phyloP scores from a whole-genome alignment of 2,888 invertebrate genomes.

The Agapostemon virescens region DNA sequence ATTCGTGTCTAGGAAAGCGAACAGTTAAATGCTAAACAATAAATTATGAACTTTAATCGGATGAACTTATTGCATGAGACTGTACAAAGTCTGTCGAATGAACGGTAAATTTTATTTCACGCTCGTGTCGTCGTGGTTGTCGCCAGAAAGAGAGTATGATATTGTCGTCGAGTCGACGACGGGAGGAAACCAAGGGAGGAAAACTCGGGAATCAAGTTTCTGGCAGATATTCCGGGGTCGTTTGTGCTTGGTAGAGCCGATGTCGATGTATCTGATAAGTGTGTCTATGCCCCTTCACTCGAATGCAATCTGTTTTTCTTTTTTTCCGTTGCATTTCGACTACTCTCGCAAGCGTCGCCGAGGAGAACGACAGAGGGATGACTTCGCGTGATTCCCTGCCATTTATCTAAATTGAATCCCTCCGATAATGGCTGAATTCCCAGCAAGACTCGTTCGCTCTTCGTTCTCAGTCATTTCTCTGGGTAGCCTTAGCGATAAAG shows the following conservation, averaged over 20 bases:
- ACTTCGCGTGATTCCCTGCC: background rate
- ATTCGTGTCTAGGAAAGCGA: too few relatives aligned
- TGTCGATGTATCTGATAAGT: constrained; percentile 5
- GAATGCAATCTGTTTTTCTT: constrained; percentile 1
- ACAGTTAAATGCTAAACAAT: too few relatives aligned
- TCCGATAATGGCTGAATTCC: background rate
- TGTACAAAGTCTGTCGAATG: background rate
- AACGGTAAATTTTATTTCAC: constrained; percentile 39
- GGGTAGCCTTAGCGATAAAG: too few relatives aligned
- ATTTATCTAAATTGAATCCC: background rate
- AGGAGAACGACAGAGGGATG: background rate
- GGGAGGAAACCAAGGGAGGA: constrained; percentile 14
- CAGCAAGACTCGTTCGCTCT: background rate
- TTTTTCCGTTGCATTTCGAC: background rate
- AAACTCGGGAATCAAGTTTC: constrained; percentile 13
- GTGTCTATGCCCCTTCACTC: background rate
- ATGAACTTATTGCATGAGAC: background rate
- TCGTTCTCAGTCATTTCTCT: background rate
- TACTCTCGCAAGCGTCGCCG: background rate
- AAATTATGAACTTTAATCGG: background rate
- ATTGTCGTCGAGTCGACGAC: constrained; percentile 4
- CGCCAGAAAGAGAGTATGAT: background rate
- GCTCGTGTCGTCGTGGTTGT: constrained; percentile 15
- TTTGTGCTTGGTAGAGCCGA: constrained; percentile 1
- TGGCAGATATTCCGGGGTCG: constrained; percentile 4